These are phyloP conservation scores for Amorpha juglandis DNA, from an alignment of 2,888 invertebrate genomes.

Conservation along the genomic window DNA sequence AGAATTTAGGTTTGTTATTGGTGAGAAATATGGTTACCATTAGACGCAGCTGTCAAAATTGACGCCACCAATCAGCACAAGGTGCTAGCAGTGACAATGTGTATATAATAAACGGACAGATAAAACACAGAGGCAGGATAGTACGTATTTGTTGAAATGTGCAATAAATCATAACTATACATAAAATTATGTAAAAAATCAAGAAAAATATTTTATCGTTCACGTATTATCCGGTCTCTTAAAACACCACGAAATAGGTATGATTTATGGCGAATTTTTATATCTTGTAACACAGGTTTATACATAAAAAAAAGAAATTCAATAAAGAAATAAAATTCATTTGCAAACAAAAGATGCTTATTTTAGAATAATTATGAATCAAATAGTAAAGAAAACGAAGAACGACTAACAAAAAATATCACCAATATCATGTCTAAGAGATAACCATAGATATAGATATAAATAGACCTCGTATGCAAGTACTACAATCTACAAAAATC, in stretches of 20 bases:
- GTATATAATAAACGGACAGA: constrained; percentile 4
- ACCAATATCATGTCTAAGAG: too few species aligned
- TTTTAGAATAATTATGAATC: too few species aligned
- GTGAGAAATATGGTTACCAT: background rate
- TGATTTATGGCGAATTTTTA: background rate
- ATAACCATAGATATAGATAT: too few species aligned
- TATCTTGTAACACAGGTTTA: too few species aligned
- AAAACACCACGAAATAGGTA: background rate
- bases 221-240: background rate
- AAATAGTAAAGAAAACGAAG: too few species aligned
- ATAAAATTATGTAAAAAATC: background rate
- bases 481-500: too few species aligned
- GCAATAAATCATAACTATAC: background rate
- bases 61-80: background rate
- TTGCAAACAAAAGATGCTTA: too few species aligned
- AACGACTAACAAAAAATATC: too few species aligned
- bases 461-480: too few species aligned
- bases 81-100: constrained; percentile 17
- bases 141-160: background rate
- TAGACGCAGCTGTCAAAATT: constrained; percentile 5
- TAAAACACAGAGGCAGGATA: background rate
- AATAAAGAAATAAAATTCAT: too few species aligned
- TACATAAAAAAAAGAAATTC: too few species aligned
- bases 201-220: background rate
- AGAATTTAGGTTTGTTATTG: background rate